These are phyloP conservation scores for Ectemnius cavifrons DNA, from an alignment of 2,888 invertebrate species.

Conservation along the genomic window DNA sequence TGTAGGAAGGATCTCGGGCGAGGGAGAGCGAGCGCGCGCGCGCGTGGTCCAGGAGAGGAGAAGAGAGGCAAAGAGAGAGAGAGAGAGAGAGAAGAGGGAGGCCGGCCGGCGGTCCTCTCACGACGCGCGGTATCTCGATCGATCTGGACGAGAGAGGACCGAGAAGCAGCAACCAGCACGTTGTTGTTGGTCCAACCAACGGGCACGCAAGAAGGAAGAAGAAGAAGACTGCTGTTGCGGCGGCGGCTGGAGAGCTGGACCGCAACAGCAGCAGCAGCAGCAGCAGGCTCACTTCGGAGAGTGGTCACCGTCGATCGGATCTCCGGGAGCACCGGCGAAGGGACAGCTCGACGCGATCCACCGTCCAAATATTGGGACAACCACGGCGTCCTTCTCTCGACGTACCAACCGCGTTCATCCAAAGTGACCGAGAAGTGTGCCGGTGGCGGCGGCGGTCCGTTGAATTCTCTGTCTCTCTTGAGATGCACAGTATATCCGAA, in stretches of 20 bases:
- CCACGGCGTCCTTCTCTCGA: slow-evolving; percentile 50
- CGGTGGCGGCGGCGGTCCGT: no score
- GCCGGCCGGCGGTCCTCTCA: slow-evolving; percentile 40
- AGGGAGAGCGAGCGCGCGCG: slow-evolving; percentile 13
- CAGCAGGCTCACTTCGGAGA: slow-evolving; percentile 10
- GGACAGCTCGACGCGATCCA: slow-evolving; percentile 58
- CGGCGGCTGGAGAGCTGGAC: no score
- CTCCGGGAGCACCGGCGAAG: slow-evolving; percentile 35
- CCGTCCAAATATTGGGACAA: slow-evolving; percentile 75
- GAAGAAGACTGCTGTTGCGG: no score
- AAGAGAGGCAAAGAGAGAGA: no score
- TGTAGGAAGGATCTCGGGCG: slow-evolving; percentile 15
- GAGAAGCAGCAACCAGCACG: slow-evolving; percentile 8
- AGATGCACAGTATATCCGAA: no score
- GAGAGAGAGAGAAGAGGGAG: no score
- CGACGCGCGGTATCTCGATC: slow-evolving; percentile 51
- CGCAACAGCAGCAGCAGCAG: no score
- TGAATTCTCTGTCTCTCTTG: no score
- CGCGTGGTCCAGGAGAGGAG: background rate
- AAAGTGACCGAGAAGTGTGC: slow-evolving; percentile 1
- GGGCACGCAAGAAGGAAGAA: background rate
- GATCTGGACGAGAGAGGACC: slow-evolving; percentile 38
- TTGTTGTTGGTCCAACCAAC: no score
- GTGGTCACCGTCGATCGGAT: slow-evolving; percentile 56
- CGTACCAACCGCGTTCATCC: background rate